Evolutionary conservation across 2,113 vertebrate genomes (phyloP), one percentile per base, ranked within the genome.

Genomic region (Tympanuchus pallidicinctus): DNA sequence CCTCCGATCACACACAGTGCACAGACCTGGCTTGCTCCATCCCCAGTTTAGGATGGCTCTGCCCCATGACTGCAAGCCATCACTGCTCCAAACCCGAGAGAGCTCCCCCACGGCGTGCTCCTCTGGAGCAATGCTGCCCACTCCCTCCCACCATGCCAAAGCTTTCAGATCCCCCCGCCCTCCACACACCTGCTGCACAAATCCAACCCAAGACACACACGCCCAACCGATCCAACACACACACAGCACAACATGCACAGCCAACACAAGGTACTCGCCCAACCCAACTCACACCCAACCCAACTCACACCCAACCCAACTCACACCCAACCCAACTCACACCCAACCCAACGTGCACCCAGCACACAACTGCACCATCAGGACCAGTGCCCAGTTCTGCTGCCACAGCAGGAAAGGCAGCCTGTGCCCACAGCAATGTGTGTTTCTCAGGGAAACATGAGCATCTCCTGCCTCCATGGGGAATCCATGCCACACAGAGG

Each of bases 381-480:
- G 42, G 52, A 4, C 28, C 0, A 1, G 47, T 30, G 40, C 88
- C 74, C 82, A 38, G 40, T 30, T 42, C 43, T 56, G 60, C 80
- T 27, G 0, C 0, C 24, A 64, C 3, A 0, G 20, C 3, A 43
- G 38, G n/a, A 34, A 17, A 36, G 34, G 27, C 36, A 20, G 8
- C 52, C 69, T 25, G 28, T 1, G 2, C 38, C 47, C 3, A 57
- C 45, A 1, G 14, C 0, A 13, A 28, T 14, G 27, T 47, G 2
- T 27, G 22, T 65, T 1, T 19, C 86, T 20, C 47, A 1, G 34
- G 21, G 66, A 47, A 43, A 12, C 5, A 0, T 19, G 12, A 27
- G 30, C 32, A 52, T 22, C 43, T 19, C 87, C 74, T 42, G 86
- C 88, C 91, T 78, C 11, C n/a, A 61, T 6, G 2, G 2, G 1